Conservation (phyloP, 2,797 vertebrate species). For the Manis crassicaudata region DNA sequence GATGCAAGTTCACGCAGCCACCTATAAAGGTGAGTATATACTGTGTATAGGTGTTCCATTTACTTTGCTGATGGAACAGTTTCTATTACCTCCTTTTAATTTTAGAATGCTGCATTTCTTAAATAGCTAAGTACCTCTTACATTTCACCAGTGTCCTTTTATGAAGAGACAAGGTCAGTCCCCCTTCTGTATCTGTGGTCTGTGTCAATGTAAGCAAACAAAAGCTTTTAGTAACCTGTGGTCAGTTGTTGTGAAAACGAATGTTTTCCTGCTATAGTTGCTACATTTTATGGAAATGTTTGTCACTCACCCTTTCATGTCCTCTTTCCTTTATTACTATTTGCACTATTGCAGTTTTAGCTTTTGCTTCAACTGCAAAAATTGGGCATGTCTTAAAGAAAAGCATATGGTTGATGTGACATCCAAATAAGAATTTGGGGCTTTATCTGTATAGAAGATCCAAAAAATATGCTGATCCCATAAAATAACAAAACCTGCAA, state of each 20-base stretch:
- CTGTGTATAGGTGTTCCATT: neutral
- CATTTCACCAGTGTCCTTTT: neutral
- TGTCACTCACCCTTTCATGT: neutral
- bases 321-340: neutral
- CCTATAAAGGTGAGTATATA: neutral
- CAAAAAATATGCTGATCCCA: neutral
- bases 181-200: neutral
- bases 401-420: neutral
- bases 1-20: neutral
- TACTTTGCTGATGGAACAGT: neutral
- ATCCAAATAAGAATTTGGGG: neutral
- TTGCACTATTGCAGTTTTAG: neutral
- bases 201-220: neutral
- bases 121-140: neutral
- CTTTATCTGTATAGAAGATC: neutral
- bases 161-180: neutral
- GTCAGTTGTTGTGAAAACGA: neutral
- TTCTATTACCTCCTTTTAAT: neutral
- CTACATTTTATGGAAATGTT: neutral
- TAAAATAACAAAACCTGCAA: slow-evolving; percentile 40
- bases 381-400: neutral
- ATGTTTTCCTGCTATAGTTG: neutral
- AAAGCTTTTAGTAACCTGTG: neutral
- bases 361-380: neutral
- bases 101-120: neutral